Conservation (phyloP, 2,888 invertebrate genomes). For the Tipula lateralis region DNA sequence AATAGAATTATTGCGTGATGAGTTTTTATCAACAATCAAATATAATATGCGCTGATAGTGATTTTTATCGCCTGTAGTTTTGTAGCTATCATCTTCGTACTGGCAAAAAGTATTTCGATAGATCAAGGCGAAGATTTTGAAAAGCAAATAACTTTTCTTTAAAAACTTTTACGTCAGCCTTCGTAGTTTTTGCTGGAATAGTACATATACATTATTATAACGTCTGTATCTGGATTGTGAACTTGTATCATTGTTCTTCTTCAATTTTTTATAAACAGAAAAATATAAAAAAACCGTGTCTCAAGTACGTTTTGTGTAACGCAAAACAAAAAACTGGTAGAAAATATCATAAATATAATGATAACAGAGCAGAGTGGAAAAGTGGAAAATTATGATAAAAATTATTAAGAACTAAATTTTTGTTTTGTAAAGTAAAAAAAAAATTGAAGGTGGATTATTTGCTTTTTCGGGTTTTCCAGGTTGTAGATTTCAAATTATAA, state of each 20-base stretch:
- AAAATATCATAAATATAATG: too few species aligned
- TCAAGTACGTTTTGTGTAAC: background rate
- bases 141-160: background rate
- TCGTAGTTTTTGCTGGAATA: too few species aligned
- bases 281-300: background rate
- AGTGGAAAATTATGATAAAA: constrained; percentile 11
- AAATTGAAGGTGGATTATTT: constrained; percentile 1
- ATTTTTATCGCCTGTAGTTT: too few species aligned
- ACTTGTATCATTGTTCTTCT: background rate
- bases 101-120: background rate
- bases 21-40: too few species aligned
- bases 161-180: too few species aligned
- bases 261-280: background rate
- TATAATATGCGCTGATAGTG: too few species aligned
- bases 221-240: background rate
- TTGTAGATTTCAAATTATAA: background rate
- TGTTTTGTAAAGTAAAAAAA: background rate
- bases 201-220: too few species aligned
- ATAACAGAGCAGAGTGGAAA: background rate
- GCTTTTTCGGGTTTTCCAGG: background rate
- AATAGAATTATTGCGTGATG: too few species aligned
- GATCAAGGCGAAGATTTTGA: too few species aligned
- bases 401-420: background rate
- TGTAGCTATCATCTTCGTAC: too few species aligned
- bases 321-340: background rate